These are phyloP conservation scores for Anticlea derivata DNA, from an alignment of 2,888 invertebrate genomes.

Conservation along the genomic window DNA sequence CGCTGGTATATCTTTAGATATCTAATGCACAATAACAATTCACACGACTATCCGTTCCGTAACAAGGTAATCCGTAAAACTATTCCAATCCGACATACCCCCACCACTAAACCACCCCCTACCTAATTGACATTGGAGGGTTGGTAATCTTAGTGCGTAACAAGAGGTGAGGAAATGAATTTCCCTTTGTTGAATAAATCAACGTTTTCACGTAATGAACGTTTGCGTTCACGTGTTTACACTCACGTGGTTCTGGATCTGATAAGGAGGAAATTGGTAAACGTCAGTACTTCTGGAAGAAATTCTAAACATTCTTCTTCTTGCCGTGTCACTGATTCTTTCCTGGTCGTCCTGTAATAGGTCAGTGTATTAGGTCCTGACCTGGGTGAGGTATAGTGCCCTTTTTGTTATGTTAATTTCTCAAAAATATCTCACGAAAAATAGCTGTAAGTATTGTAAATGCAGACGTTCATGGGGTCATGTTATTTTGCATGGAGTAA, in stretches of 20 bases:
- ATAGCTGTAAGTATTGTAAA: too few relatives aligned
- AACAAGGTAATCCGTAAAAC: constrained; percentile 10
- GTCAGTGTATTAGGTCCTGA: too few relatives aligned
- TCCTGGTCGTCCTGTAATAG: too few relatives aligned
- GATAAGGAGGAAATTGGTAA: neutral
- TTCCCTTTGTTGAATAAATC: constrained; percentile 34
- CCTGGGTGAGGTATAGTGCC: too few relatives aligned
- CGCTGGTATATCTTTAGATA: too few relatives aligned
- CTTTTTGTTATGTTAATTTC: too few relatives aligned
- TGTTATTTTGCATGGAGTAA: too few relatives aligned
- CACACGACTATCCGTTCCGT: constrained; percentile 7
- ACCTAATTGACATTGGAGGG: constrained; percentile 35
- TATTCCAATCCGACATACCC: constrained; percentile 12
- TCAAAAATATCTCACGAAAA: too few relatives aligned
- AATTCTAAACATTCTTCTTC: too few relatives aligned
- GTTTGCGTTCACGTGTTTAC: constrained; percentile 22
- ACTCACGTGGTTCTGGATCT: constrained; percentile 9
- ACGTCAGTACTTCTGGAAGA: neutral
- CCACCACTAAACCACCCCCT: constrained; percentile 25
- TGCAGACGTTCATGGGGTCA: too few relatives aligned
- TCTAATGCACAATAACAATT: too few relatives aligned
- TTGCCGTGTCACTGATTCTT: too few relatives aligned
- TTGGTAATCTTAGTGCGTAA: constrained; percentile 32
- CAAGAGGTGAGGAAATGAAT: constrained; percentile 38
- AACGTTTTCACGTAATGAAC: constrained; percentile 29